Conservation (phyloP, 2,113 vertebrate species). For the Empidonax alnorum region DNA sequence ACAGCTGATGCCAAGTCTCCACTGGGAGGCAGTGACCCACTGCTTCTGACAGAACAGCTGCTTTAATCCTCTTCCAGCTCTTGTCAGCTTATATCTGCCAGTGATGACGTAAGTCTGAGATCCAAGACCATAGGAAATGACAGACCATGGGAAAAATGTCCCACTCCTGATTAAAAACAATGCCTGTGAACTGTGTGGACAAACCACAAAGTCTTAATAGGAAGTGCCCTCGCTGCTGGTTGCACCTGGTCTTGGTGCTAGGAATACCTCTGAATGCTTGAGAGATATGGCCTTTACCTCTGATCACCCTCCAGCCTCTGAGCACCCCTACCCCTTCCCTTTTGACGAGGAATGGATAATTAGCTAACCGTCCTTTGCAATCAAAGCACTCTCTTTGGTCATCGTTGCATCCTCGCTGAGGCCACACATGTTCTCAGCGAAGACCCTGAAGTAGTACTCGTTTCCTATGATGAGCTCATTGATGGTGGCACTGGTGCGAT, state of each 20-base stretch:
- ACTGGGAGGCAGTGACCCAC: not conserved
- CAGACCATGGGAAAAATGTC: not conserved
- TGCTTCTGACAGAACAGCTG: not conserved
- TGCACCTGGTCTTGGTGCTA: not conserved
- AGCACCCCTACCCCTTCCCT: not conserved
- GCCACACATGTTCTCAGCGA: slow-evolving; percentile 95
- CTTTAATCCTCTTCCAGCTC: not conserved
- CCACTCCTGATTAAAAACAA: not conserved
- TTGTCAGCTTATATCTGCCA: not conserved
- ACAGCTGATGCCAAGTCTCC: not conserved
- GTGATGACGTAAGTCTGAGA: not conserved
- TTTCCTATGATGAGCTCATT: slow-evolving; percentile 94
- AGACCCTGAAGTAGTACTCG: slow-evolving; percentile 95
- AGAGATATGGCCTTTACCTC: not conserved
- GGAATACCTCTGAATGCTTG: not conserved
- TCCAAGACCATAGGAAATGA: not conserved
- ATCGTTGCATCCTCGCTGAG: slow-evolving; percentile 89
- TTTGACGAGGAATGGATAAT: not conserved
- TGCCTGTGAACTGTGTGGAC: not conserved
- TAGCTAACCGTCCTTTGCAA: slow-evolving; percentile 90
- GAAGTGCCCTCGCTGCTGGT: not conserved
- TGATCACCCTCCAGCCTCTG: not conserved
- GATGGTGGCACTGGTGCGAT: slow-evolving; percentile 91
- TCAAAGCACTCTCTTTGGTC: slow-evolving; percentile 92
- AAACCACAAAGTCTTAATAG: not conserved